A percentile compares a stretch with the other conserved stretches of the same genome.
These are phyloP conservation scores for Lobophora halterata DNA, from an alignment of 2,888 invertebrate genomes.

Conservation along the genomic window DNA sequence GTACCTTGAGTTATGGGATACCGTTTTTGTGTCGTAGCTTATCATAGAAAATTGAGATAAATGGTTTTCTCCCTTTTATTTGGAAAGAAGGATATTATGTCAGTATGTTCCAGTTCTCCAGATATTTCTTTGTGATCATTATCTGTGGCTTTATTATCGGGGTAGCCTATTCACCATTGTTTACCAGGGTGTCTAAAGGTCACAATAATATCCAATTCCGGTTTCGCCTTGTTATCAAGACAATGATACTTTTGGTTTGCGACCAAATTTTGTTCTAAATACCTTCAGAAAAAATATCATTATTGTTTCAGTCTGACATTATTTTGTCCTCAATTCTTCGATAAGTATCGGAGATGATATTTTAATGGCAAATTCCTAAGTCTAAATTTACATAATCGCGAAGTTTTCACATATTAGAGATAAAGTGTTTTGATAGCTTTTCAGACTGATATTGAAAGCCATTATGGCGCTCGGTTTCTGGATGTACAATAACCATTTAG, in stretches of 20 bases:
- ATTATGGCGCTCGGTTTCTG: conserved; percentile 16
- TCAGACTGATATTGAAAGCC: conserved; percentile 15
- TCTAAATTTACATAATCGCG: not conserved
- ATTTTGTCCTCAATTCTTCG: not conserved
- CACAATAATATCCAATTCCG: too few species aligned
- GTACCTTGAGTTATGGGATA: conserved; percentile 53
- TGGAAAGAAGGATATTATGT: conserved; percentile 8
- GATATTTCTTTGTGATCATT: conserved; percentile 4
- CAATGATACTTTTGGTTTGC: too few species aligned
- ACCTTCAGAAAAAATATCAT: too few species aligned
- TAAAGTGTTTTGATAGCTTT: conserved; percentile 6
- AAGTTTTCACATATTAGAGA: conserved; percentile 1
- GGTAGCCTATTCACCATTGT: too few species aligned
- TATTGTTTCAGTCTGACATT: too few species aligned
- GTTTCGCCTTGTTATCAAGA: too few species aligned
- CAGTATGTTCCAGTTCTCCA: conserved; percentile 13
- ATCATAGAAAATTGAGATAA: conserved; percentile 34
- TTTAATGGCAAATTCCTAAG: not conserved
- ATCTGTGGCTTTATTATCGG: not conserved
- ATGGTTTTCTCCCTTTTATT: conserved; percentile 29
- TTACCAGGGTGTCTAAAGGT: too few species aligned
- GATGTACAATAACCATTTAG: conserved; percentile 26
- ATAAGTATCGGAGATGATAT: not conserved
- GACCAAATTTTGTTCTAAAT: too few species aligned
- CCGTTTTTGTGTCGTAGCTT: conserved; percentile 39